Base-by-base conservation (phyloP, 2,113 vertebrate species). In the Mystacornis crossleyi region DNA sequence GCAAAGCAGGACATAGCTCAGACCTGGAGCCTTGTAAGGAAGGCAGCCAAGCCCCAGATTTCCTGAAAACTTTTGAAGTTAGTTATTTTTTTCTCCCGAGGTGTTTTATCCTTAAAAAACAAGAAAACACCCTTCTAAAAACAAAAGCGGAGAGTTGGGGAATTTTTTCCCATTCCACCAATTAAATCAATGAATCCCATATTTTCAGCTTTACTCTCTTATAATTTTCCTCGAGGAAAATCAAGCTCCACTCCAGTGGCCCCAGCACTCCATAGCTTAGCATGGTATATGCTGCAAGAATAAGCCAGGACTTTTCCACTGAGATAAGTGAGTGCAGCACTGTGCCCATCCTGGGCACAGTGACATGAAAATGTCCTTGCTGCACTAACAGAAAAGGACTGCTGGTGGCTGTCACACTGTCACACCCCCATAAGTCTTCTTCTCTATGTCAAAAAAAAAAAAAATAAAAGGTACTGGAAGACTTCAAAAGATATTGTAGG, bases 341-440 rank as follows among this genome's bases (percentile, higher is more conserved):
- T 40, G 4, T 62, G 29, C 51, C 20, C 12, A n/a, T 16, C 8
- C 24, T 45, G 9, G 10, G n/a, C 55, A 43, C 42, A 58, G 29
- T 0, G 4, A 74, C 15, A 74, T 53, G n/a, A 75, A 66, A 8
- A 18, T 17, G 21, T 57, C 36, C 40, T 84, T 78, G 15, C 16
- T 73, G 21, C 43, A 25, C n/a, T 43, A 47, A 66, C 33, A 67
- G 17, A 34, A 89, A 14, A 83, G 47, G 13, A 47, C 47, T 66
- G 42, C 17, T 38, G 3, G 13, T 47, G 23, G 8, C 7, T 57
- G 1, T 10, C 26, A 25, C 5, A 9, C 8, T 69, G 1, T 10
- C 26, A 29, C 4, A 10, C 1, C 6, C 8, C 26, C 2, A 1
- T 26, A 62, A 38, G 6, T 42, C 2, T 11, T 24, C 24, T 2